Conservation (phyloP, 1,140 invertebrate species). For the Dendrolimus punctatus region DNA sequence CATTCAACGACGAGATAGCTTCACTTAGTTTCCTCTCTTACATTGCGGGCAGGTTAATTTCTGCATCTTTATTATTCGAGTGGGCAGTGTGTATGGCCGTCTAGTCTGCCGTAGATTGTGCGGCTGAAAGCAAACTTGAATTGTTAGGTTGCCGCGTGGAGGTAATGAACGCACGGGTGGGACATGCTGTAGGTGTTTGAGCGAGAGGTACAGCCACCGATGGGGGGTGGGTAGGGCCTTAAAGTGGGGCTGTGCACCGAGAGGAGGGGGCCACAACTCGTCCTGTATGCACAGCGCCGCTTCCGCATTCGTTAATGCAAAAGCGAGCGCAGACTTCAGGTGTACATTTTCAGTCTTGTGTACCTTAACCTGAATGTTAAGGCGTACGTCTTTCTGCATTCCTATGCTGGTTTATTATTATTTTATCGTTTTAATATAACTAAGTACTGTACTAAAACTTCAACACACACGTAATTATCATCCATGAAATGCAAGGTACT, state of each 20-base stretch:
- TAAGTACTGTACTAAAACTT: neutral
- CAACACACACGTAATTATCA: too few species aligned
- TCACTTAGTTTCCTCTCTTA: constrained; percentile 71
- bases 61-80: constrained; percentile 71
- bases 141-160: constrained; percentile 63
- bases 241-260: constrained; percentile 20
- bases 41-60: constrained; percentile 64
- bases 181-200: constrained; percentile 60
- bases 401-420: constrained; percentile 57
- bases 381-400: constrained; percentile 62
- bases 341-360: constrained; percentile 70
- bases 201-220: constrained; percentile 34
- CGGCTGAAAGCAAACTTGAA: constrained; percentile 69
- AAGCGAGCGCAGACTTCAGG: constrained; percentile 67
- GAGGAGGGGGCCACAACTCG: constrained; percentile 50
- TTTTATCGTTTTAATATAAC: constrained; percentile 22
- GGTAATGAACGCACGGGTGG: constrained; percentile 68
- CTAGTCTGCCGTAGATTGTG: constrained; percentile 65
- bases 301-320: constrained; percentile 72
- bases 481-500: too few species aligned
- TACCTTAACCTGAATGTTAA: constrained; percentile 64
- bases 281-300: constrained; percentile 67
- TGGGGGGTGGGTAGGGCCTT: constrained; percentile 12
- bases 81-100: constrained; percentile 52
- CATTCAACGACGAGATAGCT: constrained; percentile 66